phyloP scores from a whole-genome alignment of 2,113 vertebrate genomes.

The Stictonetta naevosa region DNA sequence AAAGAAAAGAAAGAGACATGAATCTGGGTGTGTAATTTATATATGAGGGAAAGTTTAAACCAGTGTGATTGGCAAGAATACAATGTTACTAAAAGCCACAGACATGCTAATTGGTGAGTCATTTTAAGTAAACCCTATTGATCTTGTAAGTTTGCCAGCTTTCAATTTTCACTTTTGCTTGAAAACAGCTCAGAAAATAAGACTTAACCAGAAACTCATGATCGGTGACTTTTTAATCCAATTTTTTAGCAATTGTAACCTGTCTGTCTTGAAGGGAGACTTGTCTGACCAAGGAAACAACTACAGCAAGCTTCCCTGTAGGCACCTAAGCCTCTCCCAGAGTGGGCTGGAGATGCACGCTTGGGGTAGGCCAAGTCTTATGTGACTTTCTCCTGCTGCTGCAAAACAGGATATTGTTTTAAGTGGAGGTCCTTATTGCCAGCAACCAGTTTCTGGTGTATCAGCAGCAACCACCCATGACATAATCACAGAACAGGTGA shows the following conservation, averaged over 20 bases:
- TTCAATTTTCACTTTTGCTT: slow-evolving; percentile 60
- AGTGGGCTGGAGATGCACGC: fast-evolving
- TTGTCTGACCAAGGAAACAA: neutral
- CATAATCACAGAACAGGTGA: neutral
- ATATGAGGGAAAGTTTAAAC: slow-evolving; percentile 56
- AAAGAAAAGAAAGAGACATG: neutral
- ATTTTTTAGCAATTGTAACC: neutral
- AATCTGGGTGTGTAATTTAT: slow-evolving; percentile 41
- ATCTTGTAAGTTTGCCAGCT: slow-evolving; percentile 50
- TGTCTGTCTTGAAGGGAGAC: neutral
- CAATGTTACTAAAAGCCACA: slow-evolving; percentile 61
- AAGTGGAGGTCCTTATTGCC: neutral
- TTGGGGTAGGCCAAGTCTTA: fast-evolving
- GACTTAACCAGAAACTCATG: slow-evolving; percentile 13
- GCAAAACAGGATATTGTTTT: neutral
- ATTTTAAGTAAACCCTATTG: slow-evolving; percentile 58
- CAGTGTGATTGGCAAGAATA: slow-evolving; percentile 48
- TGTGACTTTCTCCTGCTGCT: neutral
- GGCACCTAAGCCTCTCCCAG: neutral
- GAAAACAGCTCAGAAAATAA: slow-evolving; percentile 53
- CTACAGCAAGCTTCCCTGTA: neutral
- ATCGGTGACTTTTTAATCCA: slow-evolving; percentile 8
- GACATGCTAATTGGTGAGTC: slow-evolving; percentile 53
- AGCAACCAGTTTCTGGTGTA: neutral
- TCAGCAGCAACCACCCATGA: neutral